Conservation (phyloP, 2,113 vertebrate species). For the Indicator maculatus region DNA sequence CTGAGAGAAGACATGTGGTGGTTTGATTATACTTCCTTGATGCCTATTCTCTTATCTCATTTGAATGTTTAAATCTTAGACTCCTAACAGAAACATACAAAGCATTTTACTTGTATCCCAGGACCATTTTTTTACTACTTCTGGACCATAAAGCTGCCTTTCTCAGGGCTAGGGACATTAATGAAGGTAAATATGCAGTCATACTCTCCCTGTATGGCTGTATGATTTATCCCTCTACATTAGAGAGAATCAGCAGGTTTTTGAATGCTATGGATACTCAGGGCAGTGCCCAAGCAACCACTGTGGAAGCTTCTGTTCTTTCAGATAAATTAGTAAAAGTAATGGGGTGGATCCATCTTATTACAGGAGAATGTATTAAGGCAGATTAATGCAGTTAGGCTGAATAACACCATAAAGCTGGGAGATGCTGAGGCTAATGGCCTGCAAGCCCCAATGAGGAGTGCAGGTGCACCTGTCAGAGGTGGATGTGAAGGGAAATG, state of each 20-base stretch:
- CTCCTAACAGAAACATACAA: not conserved
- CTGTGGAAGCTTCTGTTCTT: conserved; percentile 36
- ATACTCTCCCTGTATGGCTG: not conserved
- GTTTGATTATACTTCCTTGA: not conserved
- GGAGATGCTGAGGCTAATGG: not conserved
- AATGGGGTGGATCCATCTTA: conserved; percentile 52
- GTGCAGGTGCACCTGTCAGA: not conserved
- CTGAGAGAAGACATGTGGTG: not conserved
- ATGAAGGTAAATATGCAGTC: not conserved
- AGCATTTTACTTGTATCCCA: not conserved
- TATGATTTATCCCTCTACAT: not conserved
- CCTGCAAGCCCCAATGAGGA: not conserved
- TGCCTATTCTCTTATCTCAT: not conserved
- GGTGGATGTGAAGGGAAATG: not conserved
- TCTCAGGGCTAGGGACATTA: not conserved
- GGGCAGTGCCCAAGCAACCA: not conserved
- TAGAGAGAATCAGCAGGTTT: conserved; percentile 22
- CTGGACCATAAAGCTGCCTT: not conserved
- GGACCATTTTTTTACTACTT: not conserved
- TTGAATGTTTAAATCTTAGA: not conserved
- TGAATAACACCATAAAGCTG: not conserved
- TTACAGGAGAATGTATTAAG: conserved; percentile 32
- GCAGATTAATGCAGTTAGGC: conserved; percentile 38
- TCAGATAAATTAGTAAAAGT: conserved; percentile 56
- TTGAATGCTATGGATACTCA: not conserved